phyloP scores from a whole-genome alignment of 1,140 invertebrate genomes.

The Caenorhabditis brenneri region DNA sequence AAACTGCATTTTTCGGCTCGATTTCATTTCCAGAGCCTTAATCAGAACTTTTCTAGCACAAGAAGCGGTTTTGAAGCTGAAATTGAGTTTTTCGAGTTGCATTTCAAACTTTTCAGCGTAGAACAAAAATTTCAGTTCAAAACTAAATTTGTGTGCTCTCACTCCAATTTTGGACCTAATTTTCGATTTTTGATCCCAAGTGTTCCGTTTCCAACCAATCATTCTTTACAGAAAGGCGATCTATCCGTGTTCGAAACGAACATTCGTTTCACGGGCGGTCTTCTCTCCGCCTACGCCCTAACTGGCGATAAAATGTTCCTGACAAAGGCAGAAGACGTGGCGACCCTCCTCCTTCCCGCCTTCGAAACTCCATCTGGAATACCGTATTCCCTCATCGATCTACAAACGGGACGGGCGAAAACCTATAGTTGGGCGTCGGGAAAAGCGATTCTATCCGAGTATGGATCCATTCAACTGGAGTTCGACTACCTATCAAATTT shows the following conservation, averaged over 20 bases:
- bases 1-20: no score
- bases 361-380: conserved; percentile 98
- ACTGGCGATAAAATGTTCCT: conserved; percentile 91
- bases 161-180: no score
- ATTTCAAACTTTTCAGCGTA: no score
- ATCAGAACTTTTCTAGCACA: no score
- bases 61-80: no score
- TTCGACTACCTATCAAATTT: conserved; percentile 94
- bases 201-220: no score
- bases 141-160: no score
- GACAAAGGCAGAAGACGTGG: conserved; percentile 89
- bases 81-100: no score
- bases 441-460: conserved; percentile 94
- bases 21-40: no score
- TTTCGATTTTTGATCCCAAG: no score
- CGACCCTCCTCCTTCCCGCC: conserved; percentile 90
- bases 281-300: conserved; percentile 88
- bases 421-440: conserved; percentile 97
- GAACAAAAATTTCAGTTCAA: no score
- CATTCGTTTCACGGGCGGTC: conserved; percentile 93
- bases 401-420: conserved; percentile 80
- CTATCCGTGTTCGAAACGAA: conserved; percentile 97
- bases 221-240: conserved; percentile 64
- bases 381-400: conserved; percentile 89
- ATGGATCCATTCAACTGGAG: conserved; percentile 94